Percentiles rank a stretch among this genome's conserved stretches.
These are phyloP conservation scores for Sinotaia quadrata DNA, from an alignment of 2,888 invertebrate genomes.

Conservation along the genomic window DNA sequence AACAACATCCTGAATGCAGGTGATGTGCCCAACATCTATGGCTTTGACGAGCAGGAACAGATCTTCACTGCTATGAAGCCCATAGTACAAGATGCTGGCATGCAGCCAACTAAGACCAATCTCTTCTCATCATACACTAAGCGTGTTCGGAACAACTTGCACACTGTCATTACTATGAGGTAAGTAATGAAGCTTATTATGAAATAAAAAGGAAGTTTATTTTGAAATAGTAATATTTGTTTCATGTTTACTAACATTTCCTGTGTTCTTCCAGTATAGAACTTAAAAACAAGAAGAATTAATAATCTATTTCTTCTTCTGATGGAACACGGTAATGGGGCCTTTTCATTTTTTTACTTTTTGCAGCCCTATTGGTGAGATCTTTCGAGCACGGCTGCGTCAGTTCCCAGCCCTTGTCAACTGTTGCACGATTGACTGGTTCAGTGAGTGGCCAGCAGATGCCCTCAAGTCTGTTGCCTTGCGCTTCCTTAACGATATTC, in stretches of 20 bases:
- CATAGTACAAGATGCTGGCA: constrained; percentile 81
- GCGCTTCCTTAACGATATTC: constrained; percentile 75
- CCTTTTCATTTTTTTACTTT: too few relatives aligned
- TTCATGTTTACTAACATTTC: neutral
- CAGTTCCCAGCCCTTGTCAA: constrained; percentile 73
- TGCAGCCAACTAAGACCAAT: constrained; percentile 84
- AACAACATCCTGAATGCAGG: constrained; percentile 73
- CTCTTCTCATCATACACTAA: constrained; percentile 72
- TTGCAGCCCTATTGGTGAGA: constrained; percentile 75
- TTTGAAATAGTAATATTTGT: neutral
- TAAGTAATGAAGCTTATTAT: constrained; percentile 49
- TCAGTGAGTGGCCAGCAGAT: constrained; percentile 84
- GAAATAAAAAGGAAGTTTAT: neutral
- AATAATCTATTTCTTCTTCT: neutral
- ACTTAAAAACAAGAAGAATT: neutral
- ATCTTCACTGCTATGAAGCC: constrained; percentile 84
- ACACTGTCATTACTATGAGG: constrained; percentile 74
- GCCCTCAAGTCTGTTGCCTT: constrained; percentile 77
- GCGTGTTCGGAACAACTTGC: constrained; percentile 70
- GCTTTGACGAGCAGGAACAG: constrained; percentile 73
- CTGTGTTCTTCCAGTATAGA: neutral
- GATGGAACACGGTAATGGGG: neutral
- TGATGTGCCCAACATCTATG: constrained; percentile 73
- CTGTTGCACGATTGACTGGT: constrained; percentile 73
- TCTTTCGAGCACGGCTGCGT: constrained; percentile 72